These are phyloP conservation scores for Geodia barretti DNA, from an alignment of 37 sponge, comb jelly and placozoan species.

Conservation along the genomic window DNA sequence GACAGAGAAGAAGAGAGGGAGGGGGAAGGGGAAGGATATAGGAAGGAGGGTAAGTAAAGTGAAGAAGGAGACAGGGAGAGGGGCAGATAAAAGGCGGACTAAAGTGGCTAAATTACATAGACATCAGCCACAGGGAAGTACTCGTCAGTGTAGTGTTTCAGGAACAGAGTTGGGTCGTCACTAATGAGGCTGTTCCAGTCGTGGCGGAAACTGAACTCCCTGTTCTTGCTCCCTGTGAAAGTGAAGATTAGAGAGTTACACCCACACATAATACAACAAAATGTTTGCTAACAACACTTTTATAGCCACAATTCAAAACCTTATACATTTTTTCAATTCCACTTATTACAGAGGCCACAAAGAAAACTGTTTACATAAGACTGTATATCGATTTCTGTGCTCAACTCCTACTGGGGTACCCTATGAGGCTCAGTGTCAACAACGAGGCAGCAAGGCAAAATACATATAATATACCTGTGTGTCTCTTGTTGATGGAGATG, in stretches of 20 bases:
- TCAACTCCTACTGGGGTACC: too few species aligned
- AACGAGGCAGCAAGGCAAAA: not conserved
- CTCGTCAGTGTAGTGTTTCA: slow-evolving; percentile 86
- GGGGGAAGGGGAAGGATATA: too few species aligned
- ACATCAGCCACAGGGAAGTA: slow-evolving; percentile 93
- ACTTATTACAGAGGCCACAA: too few species aligned
- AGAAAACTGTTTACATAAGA: too few species aligned
- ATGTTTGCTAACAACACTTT: too few species aligned
- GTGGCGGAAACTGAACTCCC: slow-evolving; percentile 93
- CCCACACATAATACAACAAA: too few species aligned
- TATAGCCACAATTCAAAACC: too few species aligned
- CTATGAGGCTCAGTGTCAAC: not conserved
- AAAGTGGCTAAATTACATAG: slow-evolving; percentile 52
- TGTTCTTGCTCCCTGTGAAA: slow-evolving; percentile 75
- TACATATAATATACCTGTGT: slow-evolving; percentile 62
- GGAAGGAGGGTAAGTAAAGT: not conserved
- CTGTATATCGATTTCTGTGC: too few species aligned
- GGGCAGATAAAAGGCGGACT: too few species aligned
- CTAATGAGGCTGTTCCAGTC: slow-evolving; percentile 98
- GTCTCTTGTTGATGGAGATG: slow-evolving; percentile 95
- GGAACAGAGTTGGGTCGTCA: slow-evolving; percentile 68
- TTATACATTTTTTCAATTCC: too few species aligned
- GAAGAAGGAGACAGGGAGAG: too few species aligned
- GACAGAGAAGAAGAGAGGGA: not conserved
- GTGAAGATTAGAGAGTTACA: too few species aligned